Evolutionary conservation across 2,888 invertebrate genomes (phyloP), one percentile per base, ranked within the genome.

Genomic region (Andrena chrysosceles): DNA sequence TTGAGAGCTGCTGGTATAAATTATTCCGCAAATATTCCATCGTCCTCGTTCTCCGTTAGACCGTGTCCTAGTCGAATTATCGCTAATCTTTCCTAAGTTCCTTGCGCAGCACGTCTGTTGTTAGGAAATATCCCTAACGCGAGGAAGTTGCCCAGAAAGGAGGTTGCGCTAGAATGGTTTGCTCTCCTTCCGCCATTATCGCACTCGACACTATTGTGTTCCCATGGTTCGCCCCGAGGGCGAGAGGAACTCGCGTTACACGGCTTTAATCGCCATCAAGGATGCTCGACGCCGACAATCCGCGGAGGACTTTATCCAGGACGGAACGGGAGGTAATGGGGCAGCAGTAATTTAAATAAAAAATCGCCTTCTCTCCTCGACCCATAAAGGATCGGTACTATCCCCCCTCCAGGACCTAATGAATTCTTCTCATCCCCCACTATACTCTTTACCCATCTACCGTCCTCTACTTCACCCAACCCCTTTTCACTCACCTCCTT

Each of bases 331-430:
- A 7, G 10, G 31, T 10, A 68, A 49, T n/a, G 59, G 26, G 23
- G 54, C 48, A 31, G 48, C 10, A 29, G 31, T 31, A n/a, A 75
- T 68, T 75, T 75, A 26, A 75, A 75, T 60, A 49, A 74, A 60
- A 49, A 49, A 23, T 13, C 67, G 8, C n/a, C 33, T 33, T 42
- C 54, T 29, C 54, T 33, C 2, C 33, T 75, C 60, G 68, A 75
- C 60, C 60, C 13, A 60, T 59, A 68, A 75, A 74, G 20, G 2
- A 20, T 48, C 33, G 1, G 56, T n/a, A 20, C 6, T 29, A 29
- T 4, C 20, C 16, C 5, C 13, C 16, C 10, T 48, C 42, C 16
- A n/a, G 48, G n/a, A 16, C 33, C 26, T 66, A 73, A 56, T 64
- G 35, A 73, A 73, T 73, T 2, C 26, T 52, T 7, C 13, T 8